Evolutionary conservation across 2,113 vertebrate species (phyloP), one percentile per base, ranked within the genome.

Genomic region (Ochotona curzoniae): DNA sequence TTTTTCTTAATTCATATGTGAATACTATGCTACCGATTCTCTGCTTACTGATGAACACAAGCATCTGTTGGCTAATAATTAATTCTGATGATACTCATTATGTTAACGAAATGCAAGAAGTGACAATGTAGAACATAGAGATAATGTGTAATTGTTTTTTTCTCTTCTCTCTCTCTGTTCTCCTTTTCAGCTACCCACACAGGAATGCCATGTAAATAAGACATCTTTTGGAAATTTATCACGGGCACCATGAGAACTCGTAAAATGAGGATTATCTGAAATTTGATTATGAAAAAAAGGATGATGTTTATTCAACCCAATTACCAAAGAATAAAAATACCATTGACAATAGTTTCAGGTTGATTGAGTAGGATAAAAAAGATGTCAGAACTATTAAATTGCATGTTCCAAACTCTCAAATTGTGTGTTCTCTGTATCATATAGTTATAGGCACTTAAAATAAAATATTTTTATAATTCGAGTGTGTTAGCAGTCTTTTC

Each of bases 221-320:
- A 0, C 10, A 67, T 44, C 78, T 95, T 95, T 95, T 91, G 85
- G 64, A 95, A 89, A 89, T 84, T 74, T 61, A 73, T 87, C 63
- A 63, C 25, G 64, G 49, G 28, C 2, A 71, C 13, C 6, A 26
- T 44, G 89, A 89, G 67, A 95, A 94, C 78, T 82, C 20, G 32
- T 91, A 87, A 66, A 87, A 54, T 82, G 64, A 74, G 23, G 15
- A 28, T 47, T 17, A 28, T n/a, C 23, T 88, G 83, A 85, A 10
- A 51, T 93, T 71, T 71, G 12, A 4, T n/a, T 49, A 7, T 81
- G 57, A 35, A 88, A 92, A 90, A 5, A 87, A 70, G 60, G 32
- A 38, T 30, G 25, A 83, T 84, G 7, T 84, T 87, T 78, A 87
- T 87, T 23, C n/a, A 75, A 74, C 32, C 15, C 30, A 38, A 18